Percentiles rank a stretch among this genome's conserved stretches.
Conservation (phyloP, 2,113 vertebrate species). For the Oryzias javanicus region DNA sequence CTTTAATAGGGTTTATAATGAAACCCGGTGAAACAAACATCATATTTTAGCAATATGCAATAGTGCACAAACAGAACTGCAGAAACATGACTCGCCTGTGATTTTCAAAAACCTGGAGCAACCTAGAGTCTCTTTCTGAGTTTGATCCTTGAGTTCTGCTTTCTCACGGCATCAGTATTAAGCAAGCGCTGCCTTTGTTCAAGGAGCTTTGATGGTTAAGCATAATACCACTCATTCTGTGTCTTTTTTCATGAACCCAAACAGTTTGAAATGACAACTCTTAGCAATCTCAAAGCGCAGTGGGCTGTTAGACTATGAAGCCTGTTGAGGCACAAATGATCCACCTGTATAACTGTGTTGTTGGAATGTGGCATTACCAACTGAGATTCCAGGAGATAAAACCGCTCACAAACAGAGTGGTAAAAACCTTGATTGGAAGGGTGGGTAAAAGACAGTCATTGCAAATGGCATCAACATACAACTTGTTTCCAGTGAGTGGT, state of each 20-base stretch:
- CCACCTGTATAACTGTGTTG: slow-evolving; percentile 26
- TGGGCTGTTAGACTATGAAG: slow-evolving; percentile 33
- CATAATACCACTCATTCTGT: slow-evolving; percentile 60
- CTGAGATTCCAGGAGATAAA: slow-evolving; percentile 12
- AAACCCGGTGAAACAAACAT: slow-evolving; percentile 58
- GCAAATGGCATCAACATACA: neutral
- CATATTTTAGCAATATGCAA: slow-evolving; percentile 25
- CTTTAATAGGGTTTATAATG: slow-evolving; percentile 57
- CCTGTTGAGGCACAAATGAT: slow-evolving; percentile 38
- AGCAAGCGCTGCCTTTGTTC: slow-evolving; percentile 30
- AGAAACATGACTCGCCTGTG: slow-evolving; percentile 25
- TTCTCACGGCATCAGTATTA: slow-evolving; percentile 45
- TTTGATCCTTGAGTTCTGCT: slow-evolving; percentile 39
- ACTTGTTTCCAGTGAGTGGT: no score
- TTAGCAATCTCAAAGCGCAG: slow-evolving; percentile 36
- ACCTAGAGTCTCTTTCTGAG: slow-evolving; percentile 19
- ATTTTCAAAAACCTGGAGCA: slow-evolving; percentile 27
- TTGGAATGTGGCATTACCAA: slow-evolving; percentile 32
- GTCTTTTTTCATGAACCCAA: slow-evolving; percentile 63
- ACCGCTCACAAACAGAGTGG: slow-evolving; percentile 9
- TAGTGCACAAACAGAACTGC: slow-evolving; percentile 19
- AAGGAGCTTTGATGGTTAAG: slow-evolving; percentile 57
- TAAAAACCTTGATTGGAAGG: slow-evolving; percentile 4
- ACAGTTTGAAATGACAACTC: slow-evolving; percentile 55
- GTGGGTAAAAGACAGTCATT: neutral